phyloP scores from a whole-genome alignment of 2,888 invertebrate genomes.

The Lottia gigantea region DNA sequence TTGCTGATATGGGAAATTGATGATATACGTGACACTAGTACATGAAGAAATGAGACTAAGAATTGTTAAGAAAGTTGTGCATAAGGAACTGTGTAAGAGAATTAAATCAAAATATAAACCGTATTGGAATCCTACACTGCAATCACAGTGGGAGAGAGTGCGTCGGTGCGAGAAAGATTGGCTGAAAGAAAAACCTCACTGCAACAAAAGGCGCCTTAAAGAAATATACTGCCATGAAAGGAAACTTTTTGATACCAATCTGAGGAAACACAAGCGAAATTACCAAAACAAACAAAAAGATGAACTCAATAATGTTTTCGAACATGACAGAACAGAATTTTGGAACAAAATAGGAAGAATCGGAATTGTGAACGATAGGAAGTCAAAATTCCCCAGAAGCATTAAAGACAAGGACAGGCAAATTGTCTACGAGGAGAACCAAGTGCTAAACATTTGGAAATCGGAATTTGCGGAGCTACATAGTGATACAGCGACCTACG shows the following conservation, averaged over 20 bases:
- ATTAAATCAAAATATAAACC: not conserved
- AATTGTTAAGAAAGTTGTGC: not conserved
- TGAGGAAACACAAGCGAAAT: not conserved
- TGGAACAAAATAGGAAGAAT: not conserved
- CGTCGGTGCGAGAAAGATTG: not conserved
- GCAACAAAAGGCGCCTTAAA: not conserved
- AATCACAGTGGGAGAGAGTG: not conserved
- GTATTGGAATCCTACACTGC: not conserved
- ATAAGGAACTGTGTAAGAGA: not conserved
- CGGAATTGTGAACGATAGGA: not conserved
- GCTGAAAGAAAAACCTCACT: not conserved
- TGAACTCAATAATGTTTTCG: not conserved
- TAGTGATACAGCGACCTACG: too few relatives aligned
- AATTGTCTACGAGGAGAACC: not conserved
- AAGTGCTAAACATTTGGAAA: not conserved
- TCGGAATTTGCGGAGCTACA: not conserved
- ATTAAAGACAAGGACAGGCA: not conserved
- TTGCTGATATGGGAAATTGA: not conserved
- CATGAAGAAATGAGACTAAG: not conserved
- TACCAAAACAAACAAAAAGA: not conserved
- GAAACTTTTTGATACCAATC: not conserved
- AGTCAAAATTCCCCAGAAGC: not conserved
- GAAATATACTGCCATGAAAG: not conserved
- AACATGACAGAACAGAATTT: not conserved
- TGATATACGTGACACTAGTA: not conserved